phyloP scores from a whole-genome alignment of 2,113 vertebrate genomes.

The human region DNA sequence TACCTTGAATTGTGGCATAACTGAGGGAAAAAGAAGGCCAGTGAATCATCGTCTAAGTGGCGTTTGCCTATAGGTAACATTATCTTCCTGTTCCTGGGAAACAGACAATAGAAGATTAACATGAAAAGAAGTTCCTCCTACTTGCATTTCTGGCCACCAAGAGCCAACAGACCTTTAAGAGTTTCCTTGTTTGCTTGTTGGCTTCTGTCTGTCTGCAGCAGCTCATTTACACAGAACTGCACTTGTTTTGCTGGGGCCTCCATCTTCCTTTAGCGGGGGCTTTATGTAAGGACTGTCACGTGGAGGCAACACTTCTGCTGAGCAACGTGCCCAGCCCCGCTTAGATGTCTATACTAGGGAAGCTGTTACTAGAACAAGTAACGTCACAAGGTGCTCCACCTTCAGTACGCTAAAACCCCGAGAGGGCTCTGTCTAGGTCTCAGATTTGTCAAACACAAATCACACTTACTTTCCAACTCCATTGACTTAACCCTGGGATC shows the following conservation, averaged over 20 bases:
- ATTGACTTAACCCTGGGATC: not conserved
- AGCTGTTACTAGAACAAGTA: not conserved
- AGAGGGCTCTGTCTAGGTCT: fast-evolving
- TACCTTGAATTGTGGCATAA: not conserved
- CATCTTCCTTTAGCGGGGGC: not conserved
- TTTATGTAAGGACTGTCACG: not conserved
- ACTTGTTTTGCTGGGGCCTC: not conserved
- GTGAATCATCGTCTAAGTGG: not conserved
- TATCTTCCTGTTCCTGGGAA: not conserved
- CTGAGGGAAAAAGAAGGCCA: not conserved
- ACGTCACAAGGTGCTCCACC: not conserved
- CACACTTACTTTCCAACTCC: not conserved
- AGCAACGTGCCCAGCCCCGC: not conserved
- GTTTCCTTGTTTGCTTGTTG: not conserved
- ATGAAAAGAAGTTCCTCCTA: not conserved
- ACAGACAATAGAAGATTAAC: not conserved
- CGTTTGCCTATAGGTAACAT: too few species aligned
- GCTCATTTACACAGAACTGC: too few species aligned
- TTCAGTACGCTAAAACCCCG: not conserved
- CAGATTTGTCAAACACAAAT: not conserved
- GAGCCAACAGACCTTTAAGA: not conserved
- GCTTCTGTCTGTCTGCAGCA: not conserved
- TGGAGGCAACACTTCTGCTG: not conserved
- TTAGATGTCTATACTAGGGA: not conserved
- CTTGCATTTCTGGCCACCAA: not conserved